Base-by-base conservation (phyloP, 2,888 invertebrate species). In the Malacosoma neustria region DNA sequence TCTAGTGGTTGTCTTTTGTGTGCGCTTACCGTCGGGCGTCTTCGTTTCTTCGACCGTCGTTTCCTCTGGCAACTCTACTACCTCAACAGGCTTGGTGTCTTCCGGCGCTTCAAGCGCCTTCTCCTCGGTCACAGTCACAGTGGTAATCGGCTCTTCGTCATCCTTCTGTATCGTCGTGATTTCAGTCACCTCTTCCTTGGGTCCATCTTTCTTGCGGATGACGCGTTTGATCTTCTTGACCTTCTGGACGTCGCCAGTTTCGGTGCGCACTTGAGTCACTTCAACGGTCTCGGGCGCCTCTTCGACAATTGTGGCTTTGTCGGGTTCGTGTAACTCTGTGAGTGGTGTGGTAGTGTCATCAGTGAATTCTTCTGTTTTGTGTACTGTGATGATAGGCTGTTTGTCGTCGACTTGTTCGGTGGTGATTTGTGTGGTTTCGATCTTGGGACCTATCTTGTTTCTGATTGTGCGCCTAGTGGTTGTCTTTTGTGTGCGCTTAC, bases 321-420 rank as follows among this genome's bases (percentile, higher is more conserved):
- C 15, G 15, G 15, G 15, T 15, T 15, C 7, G 15, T 15, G 15
- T 15, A 15, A 39, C 12, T 42, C 13, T 34, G 43, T 34, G 3
- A 32, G 34, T 13, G 32, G 15, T 33, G 39, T 41, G 35, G 43
- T 11, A 1, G 29, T 32, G 46, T 41, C 51, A 13, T 54, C 46
- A 55, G 48, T 43, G 40, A 63, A 46, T 40, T 64, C 30, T 29
- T 38, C 11, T 15, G 34, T 34, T 6, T 13, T 34, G 30, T 33
- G 34, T 32, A 63, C 58, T 9, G 61, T 57, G 2, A 57, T 59
- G 48, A 53, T 51, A n/a, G 59, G 58, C 38, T 53, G 37, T 42
- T 72, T 59, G 41, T 73, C 34, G 12, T 38, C 38, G 7, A 13
- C 31, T 11, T 34, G 34, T 34, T 38, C 30, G 4, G 41, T 51